Evolutionary conservation across 1,140 invertebrate species (phyloP), one percentile per base, ranked within the genome.

Genomic region (Anoplophora glabripennis): DNA sequence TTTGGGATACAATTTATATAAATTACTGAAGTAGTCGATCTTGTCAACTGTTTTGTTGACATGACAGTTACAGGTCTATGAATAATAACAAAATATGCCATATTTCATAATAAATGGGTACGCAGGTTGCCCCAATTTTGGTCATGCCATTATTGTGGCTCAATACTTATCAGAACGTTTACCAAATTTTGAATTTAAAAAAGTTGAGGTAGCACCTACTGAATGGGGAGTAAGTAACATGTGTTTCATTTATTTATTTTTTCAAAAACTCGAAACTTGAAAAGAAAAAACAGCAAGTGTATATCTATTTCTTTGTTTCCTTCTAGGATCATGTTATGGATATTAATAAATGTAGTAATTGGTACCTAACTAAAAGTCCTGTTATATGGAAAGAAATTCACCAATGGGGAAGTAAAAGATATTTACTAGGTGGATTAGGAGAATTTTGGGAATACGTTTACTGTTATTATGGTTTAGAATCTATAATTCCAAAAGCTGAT

Each of bases 381-480:
- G 57, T 81, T 38, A 68, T 81, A 45, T 81, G 79, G 78, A 80
- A 80, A 71, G 77, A 81, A 66, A 56, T 80, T 21, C 69, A 76
- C 42, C 72, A 73, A 58, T 73, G 73, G 58, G 78, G 79, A 8
- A 79, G 79, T 38, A 79, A 77, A 66, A 66, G 76, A 9, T 68
- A 71, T 64, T 78, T 80, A 51, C 78, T 83, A 38, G 81, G 81
- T n/a, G 77, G 77, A 9, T 67, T 77, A 15, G 63, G 75, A 28
- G 76, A 82, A 48, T 83, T 83, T 73, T 77, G 79, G 66, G 80
- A 82, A 63, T 81, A 81, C 60, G 78, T 76, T 57, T 75, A 78
- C 68, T 79, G 79, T 36, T 82, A 82, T 72, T 83, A 83, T 63
- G 71, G 77, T n/a, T 72, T 82, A 49, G 76, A 80, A 67, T 72